These are phyloP conservation scores for Myocastor coypus DNA, from an alignment of 2,113 vertebrate species.

Conservation along the genomic window DNA sequence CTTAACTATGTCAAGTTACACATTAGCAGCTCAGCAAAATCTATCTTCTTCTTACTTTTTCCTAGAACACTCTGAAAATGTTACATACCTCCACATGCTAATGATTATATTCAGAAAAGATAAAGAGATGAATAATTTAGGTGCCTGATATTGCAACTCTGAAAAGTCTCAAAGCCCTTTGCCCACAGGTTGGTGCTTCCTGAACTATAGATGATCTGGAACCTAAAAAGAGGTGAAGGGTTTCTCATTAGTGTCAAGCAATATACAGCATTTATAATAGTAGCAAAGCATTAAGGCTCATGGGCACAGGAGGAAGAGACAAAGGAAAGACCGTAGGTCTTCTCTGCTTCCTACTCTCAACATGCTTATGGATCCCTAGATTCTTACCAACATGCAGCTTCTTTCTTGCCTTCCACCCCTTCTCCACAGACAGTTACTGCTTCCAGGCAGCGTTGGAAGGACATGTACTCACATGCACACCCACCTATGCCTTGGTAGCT, in stretches of 20 bases:
- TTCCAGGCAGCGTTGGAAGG: not conserved
- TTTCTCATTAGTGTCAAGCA: not conserved
- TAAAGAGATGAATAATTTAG: not conserved
- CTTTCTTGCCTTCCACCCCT: not conserved
- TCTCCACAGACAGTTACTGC: not conserved
- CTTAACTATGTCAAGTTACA: slow-evolving; percentile 24
- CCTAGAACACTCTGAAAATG: not conserved
- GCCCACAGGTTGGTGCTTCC: not conserved
- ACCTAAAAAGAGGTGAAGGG: not conserved
- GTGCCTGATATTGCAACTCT: not conserved
- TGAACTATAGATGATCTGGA: not conserved
- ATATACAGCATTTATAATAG: not conserved
- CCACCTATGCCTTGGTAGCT: not conserved
- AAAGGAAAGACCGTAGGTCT: not conserved
- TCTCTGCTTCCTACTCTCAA: not conserved
- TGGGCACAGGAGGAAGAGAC: not conserved
- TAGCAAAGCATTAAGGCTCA: not conserved
- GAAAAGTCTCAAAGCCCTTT: not conserved
- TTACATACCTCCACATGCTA: not conserved
- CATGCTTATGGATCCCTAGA: not conserved
- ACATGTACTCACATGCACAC: not conserved
- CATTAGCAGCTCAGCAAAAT: not conserved
- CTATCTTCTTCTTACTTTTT: not conserved
- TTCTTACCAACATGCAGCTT: not conserved
- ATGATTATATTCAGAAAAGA: slow-evolving; percentile 4